Percentiles rank a stretch among this genome's conserved stretches.
Evolutionary conservation across 2,888 invertebrate genomes (phyloP).

Genomic region (Tenthredo distinguenda): DNA sequence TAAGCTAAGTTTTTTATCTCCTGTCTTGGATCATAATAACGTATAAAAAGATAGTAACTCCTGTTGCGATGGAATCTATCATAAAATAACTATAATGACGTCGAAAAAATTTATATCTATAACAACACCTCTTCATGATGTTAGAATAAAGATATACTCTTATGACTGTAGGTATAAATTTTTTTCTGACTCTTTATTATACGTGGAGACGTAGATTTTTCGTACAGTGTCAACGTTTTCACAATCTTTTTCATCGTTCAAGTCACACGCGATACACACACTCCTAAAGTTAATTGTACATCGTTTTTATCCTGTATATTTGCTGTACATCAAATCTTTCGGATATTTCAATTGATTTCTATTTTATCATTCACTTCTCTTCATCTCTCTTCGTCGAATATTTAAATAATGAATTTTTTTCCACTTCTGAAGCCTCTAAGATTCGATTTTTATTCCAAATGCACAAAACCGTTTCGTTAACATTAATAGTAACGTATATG

Average conservation of each 20-base stretch:
- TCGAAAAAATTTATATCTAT: neutral
- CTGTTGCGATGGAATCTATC: neutral
- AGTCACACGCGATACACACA: neutral
- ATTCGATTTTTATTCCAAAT: neutral
- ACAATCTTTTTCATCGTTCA: neutral
- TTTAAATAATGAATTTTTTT: neutral
- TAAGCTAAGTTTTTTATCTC: neutral
- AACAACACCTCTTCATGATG: neutral
- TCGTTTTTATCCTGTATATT: neutral
- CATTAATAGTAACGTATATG: too few species aligned
- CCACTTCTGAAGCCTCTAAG: neutral
- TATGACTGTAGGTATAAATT: neutral
- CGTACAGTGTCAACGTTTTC: neutral
- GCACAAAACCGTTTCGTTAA: neutral
- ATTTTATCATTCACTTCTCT: neutral
- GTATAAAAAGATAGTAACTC: neutral
- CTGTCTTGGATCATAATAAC: slow-evolving; percentile 5
- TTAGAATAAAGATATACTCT: neutral
- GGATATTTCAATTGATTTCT: neutral
- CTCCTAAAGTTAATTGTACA: neutral
- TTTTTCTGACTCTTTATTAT: neutral
- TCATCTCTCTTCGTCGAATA: neutral
- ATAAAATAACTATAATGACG: neutral
- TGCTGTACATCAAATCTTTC: neutral
- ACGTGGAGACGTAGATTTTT: neutral